Conservation (phyloP, 1,140 invertebrate genomes). For the Trinorchestia longiramus region DNA sequence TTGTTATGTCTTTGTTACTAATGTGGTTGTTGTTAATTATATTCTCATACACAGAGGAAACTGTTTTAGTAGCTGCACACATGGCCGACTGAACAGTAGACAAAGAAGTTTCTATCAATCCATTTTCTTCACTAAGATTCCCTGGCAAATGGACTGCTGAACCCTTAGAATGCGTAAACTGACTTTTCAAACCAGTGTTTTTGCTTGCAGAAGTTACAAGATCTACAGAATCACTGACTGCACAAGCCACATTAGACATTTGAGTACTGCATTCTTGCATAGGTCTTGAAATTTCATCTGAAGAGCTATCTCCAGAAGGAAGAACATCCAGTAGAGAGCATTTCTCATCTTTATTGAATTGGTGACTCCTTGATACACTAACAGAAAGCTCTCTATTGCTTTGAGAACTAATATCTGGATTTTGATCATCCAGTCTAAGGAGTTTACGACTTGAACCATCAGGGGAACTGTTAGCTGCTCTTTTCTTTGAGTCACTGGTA, state of each 20-base stretch:
- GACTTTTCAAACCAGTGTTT: neutral
- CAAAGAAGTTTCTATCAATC: neutral
- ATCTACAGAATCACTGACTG: neutral
- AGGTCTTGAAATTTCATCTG: neutral
- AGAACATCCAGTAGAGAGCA: neutral
- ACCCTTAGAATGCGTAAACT: neutral
- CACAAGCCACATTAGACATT: neutral
- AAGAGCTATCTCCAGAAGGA: neutral
- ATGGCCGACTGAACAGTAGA: neutral
- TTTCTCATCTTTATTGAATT: neutral
- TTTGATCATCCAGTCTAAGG: neutral
- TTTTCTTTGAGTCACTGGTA: neutral
- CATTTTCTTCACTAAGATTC: neutral
- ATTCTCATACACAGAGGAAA: constrained; percentile 24
- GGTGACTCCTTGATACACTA: neutral
- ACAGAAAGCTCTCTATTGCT: neutral
- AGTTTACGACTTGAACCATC: neutral
- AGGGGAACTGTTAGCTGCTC: neutral
- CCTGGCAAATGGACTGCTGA: neutral
- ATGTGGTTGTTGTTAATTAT: constrained; percentile 45
- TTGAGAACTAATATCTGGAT: constrained; percentile 13
- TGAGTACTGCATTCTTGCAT: neutral
- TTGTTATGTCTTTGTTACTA: constrained; percentile 14
- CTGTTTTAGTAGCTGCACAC: neutral
- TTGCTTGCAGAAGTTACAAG: neutral